Evolutionary conservation across 2,113 vertebrate genomes (phyloP), one percentile per base, ranked within the genome.

Genomic region (Sciurus niger): DNA sequence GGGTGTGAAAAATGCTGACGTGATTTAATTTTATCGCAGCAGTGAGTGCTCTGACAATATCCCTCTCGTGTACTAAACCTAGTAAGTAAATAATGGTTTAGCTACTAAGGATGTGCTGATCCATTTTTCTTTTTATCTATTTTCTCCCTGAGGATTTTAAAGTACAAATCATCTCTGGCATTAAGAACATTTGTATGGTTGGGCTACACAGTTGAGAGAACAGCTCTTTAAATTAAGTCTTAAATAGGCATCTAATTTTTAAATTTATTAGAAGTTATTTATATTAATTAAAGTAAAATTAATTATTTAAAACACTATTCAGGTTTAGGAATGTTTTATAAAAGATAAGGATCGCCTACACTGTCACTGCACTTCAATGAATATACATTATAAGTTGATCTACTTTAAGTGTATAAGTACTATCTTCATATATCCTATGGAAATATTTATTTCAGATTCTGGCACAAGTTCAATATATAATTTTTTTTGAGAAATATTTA

Each of bases 11-110:
- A 89, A 68, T 95, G 96, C 96, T 97, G 96, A 87, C 1, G 7
- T 94, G 4, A 96, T 93, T 95, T 76, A 95, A 97, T 96, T 97
- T 97, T 97, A 97, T 97, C 53, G 1, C 68, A 93, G 96, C 53
- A 95, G 90, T 84, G 87, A 95, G 72, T 8, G 0, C 17, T 92
- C 65, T 91, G 96, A 95, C 94, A 65, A n/a, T 94, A 93, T 96
- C 7, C 28, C 48, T 65, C 85, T 90, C 3, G 53, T 87, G 72
- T 40, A 97, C 34, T 94, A 95, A 97, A 95, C 72, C 14, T 95
- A 17, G 74, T 95, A 94, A 96, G 3, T 96, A 97, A 98, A 94
- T 72, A 96, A 80, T 65, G 20, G 93, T 94, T 97, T 95, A 95
- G 8, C 60, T 95, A 93, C 88, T 95, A 34, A 96, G 86, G 58